Evolutionary conservation across 2,888 invertebrate species (phyloP).

Genomic region (Cheilosia vernalis): DNA sequence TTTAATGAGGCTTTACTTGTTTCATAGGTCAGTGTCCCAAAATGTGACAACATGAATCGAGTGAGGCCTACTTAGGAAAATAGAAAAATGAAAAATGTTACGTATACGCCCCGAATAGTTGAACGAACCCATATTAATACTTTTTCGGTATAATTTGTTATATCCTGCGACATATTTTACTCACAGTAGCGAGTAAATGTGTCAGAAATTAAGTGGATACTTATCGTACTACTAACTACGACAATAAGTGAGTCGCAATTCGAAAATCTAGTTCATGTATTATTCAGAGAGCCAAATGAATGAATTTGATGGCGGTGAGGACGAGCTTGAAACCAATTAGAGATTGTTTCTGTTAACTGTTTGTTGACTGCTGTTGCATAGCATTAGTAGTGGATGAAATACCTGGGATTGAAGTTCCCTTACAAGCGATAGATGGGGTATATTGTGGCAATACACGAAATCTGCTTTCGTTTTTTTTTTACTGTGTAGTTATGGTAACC

Average conservation of each 20-base stretch:
- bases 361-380: slow-evolving; percentile 3
- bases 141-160: slow-evolving; percentile 18
- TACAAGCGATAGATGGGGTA: neutral
- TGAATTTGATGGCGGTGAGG: slow-evolving; percentile 48
- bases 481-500: slow-evolving; percentile 12
- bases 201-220: slow-evolving; percentile 30
- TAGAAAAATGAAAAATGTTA: slow-evolving; percentile 23
- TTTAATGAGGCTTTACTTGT: neutral
- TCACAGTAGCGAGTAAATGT: slow-evolving; percentile 1
- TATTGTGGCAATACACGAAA: slow-evolving; percentile 9
- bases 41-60: neutral
- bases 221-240: slow-evolving; percentile 29
- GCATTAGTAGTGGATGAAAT: slow-evolving; percentile 1
- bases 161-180: slow-evolving; percentile 34
- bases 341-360: slow-evolving; percentile 4
- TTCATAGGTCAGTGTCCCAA: neutral
- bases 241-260: slow-evolving; percentile 34
- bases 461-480: neutral
- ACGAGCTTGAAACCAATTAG: slow-evolving; percentile 55
- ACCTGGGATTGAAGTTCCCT: neutral
- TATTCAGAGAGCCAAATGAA: slow-evolving; percentile 37
- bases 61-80: slow-evolving; percentile 2
- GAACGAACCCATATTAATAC: slow-evolving; percentile 46
- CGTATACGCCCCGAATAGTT: slow-evolving; percentile 61
- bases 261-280: slow-evolving; percentile 50